Base-by-base conservation (phyloP, 2,113 vertebrate genomes). In the Fukomys damarensis region DNA sequence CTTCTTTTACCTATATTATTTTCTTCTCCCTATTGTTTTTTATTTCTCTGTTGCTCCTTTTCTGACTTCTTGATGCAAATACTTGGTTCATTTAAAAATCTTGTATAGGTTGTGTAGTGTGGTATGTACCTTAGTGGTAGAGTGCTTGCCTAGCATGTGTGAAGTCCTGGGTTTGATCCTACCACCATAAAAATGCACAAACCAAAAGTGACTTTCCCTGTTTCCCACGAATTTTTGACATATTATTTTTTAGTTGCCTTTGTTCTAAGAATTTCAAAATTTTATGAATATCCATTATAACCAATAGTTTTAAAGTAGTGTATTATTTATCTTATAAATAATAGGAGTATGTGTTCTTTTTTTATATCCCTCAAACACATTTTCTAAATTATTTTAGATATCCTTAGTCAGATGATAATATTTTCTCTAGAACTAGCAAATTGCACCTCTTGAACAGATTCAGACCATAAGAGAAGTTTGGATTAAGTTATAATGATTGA, bases 211-310 rank as follows among this genome's bases (percentile, higher is more conserved):
- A 79, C 30, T 79, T 54, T 46, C 66, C 80, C 16, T 20, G 24
- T 91, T 80, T 80, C 19, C 49, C 17, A 54, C 76, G 76, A 5
- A 49, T 46, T 93, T 93, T 91, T 91, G 38, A 58, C 22, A 41
- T 61, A 8, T 66, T 32, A 49, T 83, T 6, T 91, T 93, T 91
- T 93, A 76, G 74, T 56, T 95, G 32, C 22, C 26, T 43, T 70
- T 86, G 65, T 86, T 89, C 20, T 92, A 89, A 63, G 38, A 91
- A 87, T 63, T 94, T 93, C 66, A 46, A 76, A 49, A 87, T 93
- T 92, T 83, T 80, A 79, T 79, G 38, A 41, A 90, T 96, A 74
- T 65, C 5, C 13, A 46, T 95, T 91, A 82, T 87, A 90, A 79
- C 4, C 41, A 43, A 1, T 4, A 43, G 46, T 93, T 91, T 88